Percentiles rank a stretch among this genome's conserved stretches.
These are phyloP conservation scores for Tenebrio molitor DNA, from an alignment of 1,140 invertebrate species.

Conservation along the genomic window DNA sequence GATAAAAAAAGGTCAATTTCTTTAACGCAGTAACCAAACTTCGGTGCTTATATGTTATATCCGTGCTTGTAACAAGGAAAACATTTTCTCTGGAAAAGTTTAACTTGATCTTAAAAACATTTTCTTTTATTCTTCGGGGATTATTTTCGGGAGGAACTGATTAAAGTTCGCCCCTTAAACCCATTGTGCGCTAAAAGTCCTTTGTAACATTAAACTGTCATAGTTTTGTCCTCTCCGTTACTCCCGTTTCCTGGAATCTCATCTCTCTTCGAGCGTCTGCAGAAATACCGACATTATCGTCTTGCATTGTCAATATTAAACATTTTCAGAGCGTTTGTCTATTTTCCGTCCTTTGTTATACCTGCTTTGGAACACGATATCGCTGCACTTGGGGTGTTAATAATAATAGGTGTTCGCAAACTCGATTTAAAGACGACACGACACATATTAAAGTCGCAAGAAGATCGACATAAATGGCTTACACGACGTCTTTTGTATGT, in stretches of 20 bases:
- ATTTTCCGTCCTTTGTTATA: conserved; percentile 40
- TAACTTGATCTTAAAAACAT: conserved; percentile 38
- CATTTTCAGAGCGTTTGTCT: conserved; percentile 43
- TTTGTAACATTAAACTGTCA: conserved; percentile 44
- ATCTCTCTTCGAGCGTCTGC: conserved; percentile 35
- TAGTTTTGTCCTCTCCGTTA: conserved; percentile 40
- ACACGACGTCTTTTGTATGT: not conserved
- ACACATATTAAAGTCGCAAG: conserved; percentile 16
- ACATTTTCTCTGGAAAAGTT: conserved; percentile 33
- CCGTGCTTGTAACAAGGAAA: conserved; percentile 26
- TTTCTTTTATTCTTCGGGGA: conserved; percentile 39
- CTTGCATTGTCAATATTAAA: conserved; percentile 46
- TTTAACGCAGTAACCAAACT: conserved; percentile 14
- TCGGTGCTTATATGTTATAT: conserved; percentile 32
- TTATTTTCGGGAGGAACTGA: conserved; percentile 44
- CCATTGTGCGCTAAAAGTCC: conserved; percentile 42
- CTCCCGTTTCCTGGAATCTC: conserved; percentile 36
- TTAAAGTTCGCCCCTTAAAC: conserved; percentile 45
- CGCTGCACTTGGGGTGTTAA: conserved; percentile 34
- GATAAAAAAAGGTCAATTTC: conserved; percentile 28
- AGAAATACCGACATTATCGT: conserved; percentile 44
- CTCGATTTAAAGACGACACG: conserved; percentile 32
- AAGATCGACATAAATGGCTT: not conserved
- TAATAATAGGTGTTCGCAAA: conserved; percentile 31
- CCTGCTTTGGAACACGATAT: conserved; percentile 42